Evolutionary conservation across 2,797 vertebrate species (phyloP).

Genomic region (Falco concolor): DNA sequence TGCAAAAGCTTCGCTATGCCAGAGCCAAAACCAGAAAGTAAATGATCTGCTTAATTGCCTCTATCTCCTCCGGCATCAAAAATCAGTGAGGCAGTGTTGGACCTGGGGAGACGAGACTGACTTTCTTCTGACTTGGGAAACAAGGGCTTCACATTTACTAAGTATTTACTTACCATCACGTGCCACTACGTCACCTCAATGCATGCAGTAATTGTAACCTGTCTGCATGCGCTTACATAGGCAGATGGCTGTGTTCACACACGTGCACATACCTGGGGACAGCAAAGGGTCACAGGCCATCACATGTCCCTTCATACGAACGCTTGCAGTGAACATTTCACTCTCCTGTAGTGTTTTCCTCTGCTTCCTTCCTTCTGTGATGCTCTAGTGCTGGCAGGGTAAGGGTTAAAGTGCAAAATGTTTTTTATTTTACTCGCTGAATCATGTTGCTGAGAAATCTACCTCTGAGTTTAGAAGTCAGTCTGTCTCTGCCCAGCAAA

Average conservation of each 20-base stretch:
- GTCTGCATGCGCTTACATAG: neutral
- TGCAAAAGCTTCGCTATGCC: neutral
- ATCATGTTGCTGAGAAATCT: neutral
- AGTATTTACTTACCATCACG: neutral
- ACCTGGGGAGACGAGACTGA: neutral
- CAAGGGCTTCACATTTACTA: neutral
- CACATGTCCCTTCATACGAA: neutral
- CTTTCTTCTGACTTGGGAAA: neutral
- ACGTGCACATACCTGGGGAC: fast-evolving
- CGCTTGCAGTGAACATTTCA: neutral
- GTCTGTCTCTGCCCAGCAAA: neutral
- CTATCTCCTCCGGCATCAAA: neutral
- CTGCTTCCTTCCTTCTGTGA: neutral
- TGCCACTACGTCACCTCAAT: neutral
- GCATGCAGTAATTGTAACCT: neutral
- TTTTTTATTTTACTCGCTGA: neutral
- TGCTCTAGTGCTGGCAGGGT: neutral
- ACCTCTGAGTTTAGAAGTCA: neutral
- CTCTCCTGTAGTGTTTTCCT: neutral
- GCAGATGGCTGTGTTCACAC: neutral
- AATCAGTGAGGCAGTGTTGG: neutral
- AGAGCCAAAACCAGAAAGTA: neutral
- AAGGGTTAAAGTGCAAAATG: neutral
- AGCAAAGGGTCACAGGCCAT: neutral
- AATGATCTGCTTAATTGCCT: neutral